These are phyloP conservation scores for Setipinna tenuifilis DNA, from an alignment of 2,797 vertebrate genomes.

Conservation along the genomic window DNA sequence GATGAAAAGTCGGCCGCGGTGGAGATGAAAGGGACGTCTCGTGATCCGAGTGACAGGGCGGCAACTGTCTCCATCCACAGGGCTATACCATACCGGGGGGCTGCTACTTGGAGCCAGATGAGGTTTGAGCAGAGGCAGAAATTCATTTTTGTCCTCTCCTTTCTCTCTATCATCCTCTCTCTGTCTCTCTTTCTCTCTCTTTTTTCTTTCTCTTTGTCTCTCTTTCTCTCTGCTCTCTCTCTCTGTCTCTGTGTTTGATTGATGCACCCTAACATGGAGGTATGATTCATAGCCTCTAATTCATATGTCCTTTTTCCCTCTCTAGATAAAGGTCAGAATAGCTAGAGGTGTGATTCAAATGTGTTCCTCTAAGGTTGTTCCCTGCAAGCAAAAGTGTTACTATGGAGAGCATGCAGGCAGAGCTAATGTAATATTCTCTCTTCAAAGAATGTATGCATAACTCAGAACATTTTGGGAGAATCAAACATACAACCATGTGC, in stretches of 20 bases:
- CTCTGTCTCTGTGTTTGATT: conserved; percentile 32
- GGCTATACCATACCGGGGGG: background rate
- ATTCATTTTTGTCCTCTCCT: conserved; percentile 27
- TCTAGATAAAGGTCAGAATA: background rate
- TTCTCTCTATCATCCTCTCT: background rate
- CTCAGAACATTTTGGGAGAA: background rate
- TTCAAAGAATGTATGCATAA: conserved; percentile 16
- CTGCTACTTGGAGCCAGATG: conserved; percentile 40
- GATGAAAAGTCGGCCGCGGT: background rate
- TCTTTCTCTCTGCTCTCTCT: background rate
- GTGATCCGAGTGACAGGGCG: conserved; percentile 7
- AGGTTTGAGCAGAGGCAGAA: conserved; percentile 39
- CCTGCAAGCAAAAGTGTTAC: background rate
- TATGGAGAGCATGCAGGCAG: background rate
- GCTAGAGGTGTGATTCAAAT: background rate
- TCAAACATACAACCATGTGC: background rate
- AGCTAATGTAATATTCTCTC: background rate
- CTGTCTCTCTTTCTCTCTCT: background rate
- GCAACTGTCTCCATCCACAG: background rate
- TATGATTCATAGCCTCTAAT: conserved; percentile 27
- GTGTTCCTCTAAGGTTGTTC: background rate
- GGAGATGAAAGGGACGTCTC: conserved; percentile 21
- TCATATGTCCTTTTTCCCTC: background rate
- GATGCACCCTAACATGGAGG: conserved; percentile 57
- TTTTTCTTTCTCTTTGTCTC: background rate